A percentile compares a stretch with the other conserved stretches of the same genome.
Evolutionary conservation across 2,797 vertebrate species (phyloP).

Genomic region (Myiotriccus ornatus): DNA sequence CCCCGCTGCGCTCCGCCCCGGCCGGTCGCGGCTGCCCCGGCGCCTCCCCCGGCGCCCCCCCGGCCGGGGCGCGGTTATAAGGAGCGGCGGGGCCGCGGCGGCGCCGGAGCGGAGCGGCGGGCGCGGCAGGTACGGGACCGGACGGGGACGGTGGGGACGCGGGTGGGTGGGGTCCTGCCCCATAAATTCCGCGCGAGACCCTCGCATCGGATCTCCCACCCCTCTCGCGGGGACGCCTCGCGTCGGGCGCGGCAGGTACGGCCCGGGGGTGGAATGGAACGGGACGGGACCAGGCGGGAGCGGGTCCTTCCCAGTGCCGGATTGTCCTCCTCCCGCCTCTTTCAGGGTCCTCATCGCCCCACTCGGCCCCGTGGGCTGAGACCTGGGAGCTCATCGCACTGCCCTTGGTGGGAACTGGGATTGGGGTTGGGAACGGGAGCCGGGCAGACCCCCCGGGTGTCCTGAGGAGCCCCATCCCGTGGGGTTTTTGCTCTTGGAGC

Average conservation of each 20-base stretch:
- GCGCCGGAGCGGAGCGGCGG: neutral
- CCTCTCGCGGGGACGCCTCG: neutral
- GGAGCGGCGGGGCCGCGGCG: neutral
- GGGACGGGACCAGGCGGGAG: neutral
- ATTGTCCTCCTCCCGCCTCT: fast-evolving
- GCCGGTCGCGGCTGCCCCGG: neutral
- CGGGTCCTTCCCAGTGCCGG: neutral
- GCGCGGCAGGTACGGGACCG: neutral
- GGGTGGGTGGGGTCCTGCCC: neutral
- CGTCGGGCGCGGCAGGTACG: neutral
- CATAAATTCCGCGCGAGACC: neutral
- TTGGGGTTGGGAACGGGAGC: fast-evolving
- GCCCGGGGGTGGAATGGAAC: neutral
- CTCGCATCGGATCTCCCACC: fast-evolving
- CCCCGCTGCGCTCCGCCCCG: neutral
- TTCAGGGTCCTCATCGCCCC: neutral
- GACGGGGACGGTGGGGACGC: neutral
- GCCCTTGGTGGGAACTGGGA: fast-evolving
- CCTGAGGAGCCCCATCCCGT: neutral
- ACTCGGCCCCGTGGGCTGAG: neutral
- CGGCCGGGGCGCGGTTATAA: constrained; percentile 4
- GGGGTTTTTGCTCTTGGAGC: neutral
- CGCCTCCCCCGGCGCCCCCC: neutral
- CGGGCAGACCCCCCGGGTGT: no score
- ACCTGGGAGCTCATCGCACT: neutral